Conservation (phyloP, 2,797 vertebrate genomes). For the Alcedo quadribrachys region DNA sequence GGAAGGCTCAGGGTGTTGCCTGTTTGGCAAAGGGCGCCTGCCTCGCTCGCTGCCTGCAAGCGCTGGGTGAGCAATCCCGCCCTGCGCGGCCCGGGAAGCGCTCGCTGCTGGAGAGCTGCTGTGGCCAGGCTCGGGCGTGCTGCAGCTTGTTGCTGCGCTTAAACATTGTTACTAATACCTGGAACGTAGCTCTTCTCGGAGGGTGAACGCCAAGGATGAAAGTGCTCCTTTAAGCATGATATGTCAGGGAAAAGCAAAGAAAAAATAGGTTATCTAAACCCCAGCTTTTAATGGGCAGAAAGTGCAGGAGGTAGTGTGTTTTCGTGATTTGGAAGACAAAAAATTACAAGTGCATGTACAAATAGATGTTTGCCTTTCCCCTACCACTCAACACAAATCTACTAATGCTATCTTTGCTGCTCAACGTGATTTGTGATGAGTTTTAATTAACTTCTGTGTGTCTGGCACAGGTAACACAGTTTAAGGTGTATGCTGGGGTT, state of each 20-base stretch:
- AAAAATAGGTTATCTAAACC: not conserved
- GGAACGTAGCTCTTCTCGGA: not conserved
- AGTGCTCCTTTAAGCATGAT: fast-evolving
- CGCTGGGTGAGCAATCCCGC: not conserved
- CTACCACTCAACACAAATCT: fast-evolving
- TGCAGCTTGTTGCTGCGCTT: not conserved
- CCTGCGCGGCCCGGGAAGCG: fast-evolving
- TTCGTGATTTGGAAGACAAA: not conserved
- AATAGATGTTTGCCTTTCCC: not conserved
- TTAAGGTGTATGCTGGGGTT: fast-evolving
- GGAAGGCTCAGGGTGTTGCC: not conserved
- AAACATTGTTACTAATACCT: not conserved
- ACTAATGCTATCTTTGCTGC: fast-evolving
- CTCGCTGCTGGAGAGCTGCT: not conserved
- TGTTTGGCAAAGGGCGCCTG: not conserved
- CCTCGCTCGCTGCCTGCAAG: not conserved
- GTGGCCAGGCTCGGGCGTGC: not conserved
- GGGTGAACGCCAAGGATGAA: not conserved
- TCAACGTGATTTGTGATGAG: not conserved
- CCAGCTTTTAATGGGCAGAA: not conserved
- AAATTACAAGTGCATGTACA: fast-evolving
- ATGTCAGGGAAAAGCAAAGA: not conserved
- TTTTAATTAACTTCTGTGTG: not conserved
- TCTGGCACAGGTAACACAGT: not conserved
- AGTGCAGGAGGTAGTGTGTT: not conserved